phyloP scores from a whole-genome alignment of 2,113 vertebrate species.

The Bos javanicus region DNA sequence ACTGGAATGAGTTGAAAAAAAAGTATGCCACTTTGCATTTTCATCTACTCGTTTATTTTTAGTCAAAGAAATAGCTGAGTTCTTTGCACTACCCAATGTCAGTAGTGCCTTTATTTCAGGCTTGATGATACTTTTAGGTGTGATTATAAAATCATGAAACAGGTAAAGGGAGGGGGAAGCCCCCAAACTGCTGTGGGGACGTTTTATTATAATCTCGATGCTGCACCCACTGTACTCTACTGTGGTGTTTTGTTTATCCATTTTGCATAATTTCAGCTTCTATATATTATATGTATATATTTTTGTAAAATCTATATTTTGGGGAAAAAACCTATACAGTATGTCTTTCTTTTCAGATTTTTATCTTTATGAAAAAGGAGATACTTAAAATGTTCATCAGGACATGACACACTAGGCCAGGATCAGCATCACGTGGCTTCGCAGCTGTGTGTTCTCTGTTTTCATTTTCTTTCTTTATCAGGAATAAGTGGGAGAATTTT shows the following conservation, averaged over 20 bases:
- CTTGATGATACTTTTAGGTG: conserved; percentile 33
- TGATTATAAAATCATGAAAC: conserved; percentile 21
- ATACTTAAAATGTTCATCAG: neutral
- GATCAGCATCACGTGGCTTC: neutral
- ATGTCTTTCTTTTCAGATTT: conserved; percentile 51
- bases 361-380: conserved; percentile 62
- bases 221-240: conserved; percentile 48
- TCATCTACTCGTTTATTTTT: conserved; percentile 48
- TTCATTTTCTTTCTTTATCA: conserved; percentile 15
- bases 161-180: conserved; percentile 42
- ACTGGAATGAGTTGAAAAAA: conserved; percentile 83
- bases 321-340: conserved; percentile 61
- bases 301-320: conserved; percentile 85
- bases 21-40: conserved; percentile 65
- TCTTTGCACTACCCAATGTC: conserved; percentile 63
- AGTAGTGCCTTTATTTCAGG: conserved; percentile 66
- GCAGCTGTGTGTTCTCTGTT: neutral
- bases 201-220: neutral
- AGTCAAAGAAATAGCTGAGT: conserved; percentile 42
- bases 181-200: conserved; percentile 45
- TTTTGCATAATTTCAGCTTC: conserved; percentile 75
- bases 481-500: conserved; percentile 21
- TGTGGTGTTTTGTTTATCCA: conserved; percentile 53
- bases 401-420: neutral
- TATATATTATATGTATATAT: conserved; percentile 77